These are phyloP conservation scores for Trichogramma evanescens DNA, from an alignment of 2,888 invertebrate species.

Conservation along the genomic window DNA sequence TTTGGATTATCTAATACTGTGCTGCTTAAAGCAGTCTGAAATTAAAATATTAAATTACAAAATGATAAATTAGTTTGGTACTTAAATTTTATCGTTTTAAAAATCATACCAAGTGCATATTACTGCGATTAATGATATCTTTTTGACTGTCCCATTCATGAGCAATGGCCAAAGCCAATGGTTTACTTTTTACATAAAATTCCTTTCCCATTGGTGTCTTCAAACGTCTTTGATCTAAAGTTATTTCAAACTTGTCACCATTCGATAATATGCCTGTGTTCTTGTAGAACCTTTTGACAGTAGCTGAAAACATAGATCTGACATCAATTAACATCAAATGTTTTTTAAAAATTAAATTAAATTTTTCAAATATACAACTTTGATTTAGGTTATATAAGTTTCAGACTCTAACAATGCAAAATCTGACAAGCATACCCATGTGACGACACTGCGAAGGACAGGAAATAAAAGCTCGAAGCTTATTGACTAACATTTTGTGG, in stretches of 20 bases:
- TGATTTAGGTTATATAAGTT: background rate
- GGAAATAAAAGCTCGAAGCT: slow-evolving; percentile 19
- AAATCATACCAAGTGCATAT: slow-evolving; percentile 78
- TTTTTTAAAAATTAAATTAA: background rate
- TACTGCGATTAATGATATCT: slow-evolving; percentile 65
- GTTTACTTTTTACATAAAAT: slow-evolving; percentile 74
- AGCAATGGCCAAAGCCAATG: slow-evolving; percentile 86
- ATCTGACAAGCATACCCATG: slow-evolving; percentile 26
- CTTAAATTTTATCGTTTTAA: background rate
- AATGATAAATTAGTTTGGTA: background rate
- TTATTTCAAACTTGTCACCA: slow-evolving; percentile 73
- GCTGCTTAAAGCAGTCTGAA: slow-evolving; percentile 79
- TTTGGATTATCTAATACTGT: slow-evolving; percentile 91
- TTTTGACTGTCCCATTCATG: slow-evolving; percentile 90
- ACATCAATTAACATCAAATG: background rate
- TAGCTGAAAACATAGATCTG: slow-evolving; percentile 34
- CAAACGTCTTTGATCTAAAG: slow-evolving; percentile 78
- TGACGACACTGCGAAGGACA: slow-evolving; percentile 23
- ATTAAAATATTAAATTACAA: slow-evolving; percentile 19
- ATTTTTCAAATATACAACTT: background rate
- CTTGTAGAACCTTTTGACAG: slow-evolving; percentile 66
- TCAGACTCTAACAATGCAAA: background rate
- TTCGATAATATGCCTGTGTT: slow-evolving; percentile 64
- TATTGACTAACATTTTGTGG: slow-evolving; percentile 22
- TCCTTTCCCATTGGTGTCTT: slow-evolving; percentile 82